Evolutionary conservation across 1,140 invertebrate genomes (phyloP).

Genomic region (Calycopis cecrops): DNA sequence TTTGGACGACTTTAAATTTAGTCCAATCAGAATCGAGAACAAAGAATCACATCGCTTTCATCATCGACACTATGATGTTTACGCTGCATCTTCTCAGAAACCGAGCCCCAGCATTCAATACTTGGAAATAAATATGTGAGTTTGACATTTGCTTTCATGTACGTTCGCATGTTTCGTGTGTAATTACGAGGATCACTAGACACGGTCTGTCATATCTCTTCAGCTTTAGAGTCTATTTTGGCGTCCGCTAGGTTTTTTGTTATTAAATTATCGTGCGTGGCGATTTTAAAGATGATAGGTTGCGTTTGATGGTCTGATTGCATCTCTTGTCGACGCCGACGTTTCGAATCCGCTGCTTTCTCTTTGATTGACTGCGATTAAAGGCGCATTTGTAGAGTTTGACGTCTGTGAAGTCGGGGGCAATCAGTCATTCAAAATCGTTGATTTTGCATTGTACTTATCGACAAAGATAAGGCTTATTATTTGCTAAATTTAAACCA

Average conservation of each 20-base stretch:
- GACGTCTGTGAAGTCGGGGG: slow-evolving; percentile 41
- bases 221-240: slow-evolving; percentile 40
- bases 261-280: slow-evolving; percentile 73
- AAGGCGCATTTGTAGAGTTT: slow-evolving; percentile 48
- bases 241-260: slow-evolving; percentile 49
- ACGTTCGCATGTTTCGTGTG: slow-evolving; percentile 60
- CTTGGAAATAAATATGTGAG: slow-evolving; percentile 74
- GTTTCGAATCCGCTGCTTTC: slow-evolving; percentile 62
- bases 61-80: slow-evolving; percentile 73
- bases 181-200: slow-evolving; percentile 47
- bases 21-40: slow-evolving; percentile 69
- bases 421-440: slow-evolving; percentile 30
- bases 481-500: background rate
- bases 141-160: slow-evolving; percentile 75
- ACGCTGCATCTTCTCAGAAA: slow-evolving; percentile 62
- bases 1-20: slow-evolving; percentile 54
- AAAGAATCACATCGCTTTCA: slow-evolving; percentile 73
- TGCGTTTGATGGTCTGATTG: slow-evolving; percentile 68
- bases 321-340: slow-evolving; percentile 68
- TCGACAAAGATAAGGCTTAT: background rate
- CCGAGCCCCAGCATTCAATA: slow-evolving; percentile 64
- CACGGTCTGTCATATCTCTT: slow-evolving; percentile 35
- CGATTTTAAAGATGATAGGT: slow-evolving; percentile 73
- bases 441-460: slow-evolving; percentile 22
- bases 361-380: slow-evolving; percentile 68